Percentiles rank a stretch among this genome's conserved stretches.
phyloP scores from a whole-genome alignment of 1,140 invertebrate species.

The Chrysopa pallens region DNA sequence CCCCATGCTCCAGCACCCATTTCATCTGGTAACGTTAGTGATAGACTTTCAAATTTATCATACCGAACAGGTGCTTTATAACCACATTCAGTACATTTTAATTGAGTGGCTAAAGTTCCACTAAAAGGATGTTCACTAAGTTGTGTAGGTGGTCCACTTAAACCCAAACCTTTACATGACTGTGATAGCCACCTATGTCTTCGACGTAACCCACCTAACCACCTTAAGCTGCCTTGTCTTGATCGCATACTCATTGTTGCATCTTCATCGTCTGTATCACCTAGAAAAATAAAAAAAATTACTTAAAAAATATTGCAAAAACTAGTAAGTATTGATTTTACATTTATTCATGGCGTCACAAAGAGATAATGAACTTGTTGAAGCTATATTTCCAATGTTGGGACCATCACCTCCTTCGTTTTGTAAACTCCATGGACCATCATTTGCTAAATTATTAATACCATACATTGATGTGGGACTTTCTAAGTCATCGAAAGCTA shows the following conservation, averaged over 20 bases:
- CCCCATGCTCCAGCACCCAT: conserved; percentile 28
- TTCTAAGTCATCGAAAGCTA: conserved; percentile 25
- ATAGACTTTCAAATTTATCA: conserved; percentile 79
- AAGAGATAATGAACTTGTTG: conserved; percentile 18
- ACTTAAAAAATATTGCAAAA: neutral
- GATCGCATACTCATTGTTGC: neutral
- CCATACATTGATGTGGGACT: neutral
- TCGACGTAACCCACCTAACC: conserved; percentile 14
- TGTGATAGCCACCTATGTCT: conserved; percentile 22
- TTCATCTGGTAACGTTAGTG: conserved; percentile 47
- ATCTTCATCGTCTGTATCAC: neutral
- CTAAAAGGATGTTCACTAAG: conserved; percentile 43
- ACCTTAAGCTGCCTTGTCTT: conserved; percentile 15
- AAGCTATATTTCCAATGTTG: neutral
- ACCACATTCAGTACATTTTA: conserved; percentile 62
- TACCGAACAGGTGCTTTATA: conserved; percentile 69
- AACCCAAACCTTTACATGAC: conserved; percentile 24
- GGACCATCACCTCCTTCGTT: neutral
- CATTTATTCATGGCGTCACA: conserved; percentile 12
- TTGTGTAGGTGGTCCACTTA: conserved; percentile 25
- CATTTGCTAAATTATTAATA: conserved; percentile 1
- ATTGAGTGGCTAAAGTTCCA: conserved; percentile 68
- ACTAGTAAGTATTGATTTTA: neutral
- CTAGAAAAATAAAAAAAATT: neutral
- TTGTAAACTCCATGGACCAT: conserved; percentile 1